Conservation (phyloP, 1,140 invertebrate species). For the Leptinotarsa lineolata region DNA sequence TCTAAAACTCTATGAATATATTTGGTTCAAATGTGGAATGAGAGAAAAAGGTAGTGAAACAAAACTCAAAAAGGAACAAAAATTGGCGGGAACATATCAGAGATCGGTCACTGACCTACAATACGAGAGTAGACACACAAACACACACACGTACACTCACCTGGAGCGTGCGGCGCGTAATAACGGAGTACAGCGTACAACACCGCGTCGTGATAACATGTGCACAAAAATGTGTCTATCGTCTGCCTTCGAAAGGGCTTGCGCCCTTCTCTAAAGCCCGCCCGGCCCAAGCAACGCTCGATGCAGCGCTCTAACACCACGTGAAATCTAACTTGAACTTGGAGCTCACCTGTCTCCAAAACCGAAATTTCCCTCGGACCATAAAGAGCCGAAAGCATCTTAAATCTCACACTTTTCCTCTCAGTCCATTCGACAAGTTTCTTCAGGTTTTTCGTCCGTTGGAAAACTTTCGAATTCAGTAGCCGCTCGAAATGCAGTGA, state of each 20-base stretch:
- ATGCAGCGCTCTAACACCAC: constrained; percentile 41
- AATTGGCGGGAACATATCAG: constrained; percentile 9
- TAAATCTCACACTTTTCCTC: constrained; percentile 13
- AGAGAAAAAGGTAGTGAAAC: neutral
- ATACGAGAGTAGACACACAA: constrained; percentile 30
- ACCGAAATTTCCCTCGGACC: constrained; percentile 17
- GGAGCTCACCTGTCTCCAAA: constrained; percentile 23
- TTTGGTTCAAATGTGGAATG: no score
- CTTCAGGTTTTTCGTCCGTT: neutral
- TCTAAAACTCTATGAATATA: no score
- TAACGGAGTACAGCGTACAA: constrained; percentile 30
- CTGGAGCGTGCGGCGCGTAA: constrained; percentile 39
- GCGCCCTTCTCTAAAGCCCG: constrained; percentile 37
- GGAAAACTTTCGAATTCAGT: constrained; percentile 1
- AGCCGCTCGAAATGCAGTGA: neutral
- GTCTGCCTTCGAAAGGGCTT: constrained; percentile 20
- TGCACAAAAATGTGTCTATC: constrained; percentile 42
- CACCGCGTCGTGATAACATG: constrained; percentile 42
- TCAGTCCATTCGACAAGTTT: neutral
- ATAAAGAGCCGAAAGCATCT: neutral
- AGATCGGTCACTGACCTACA: constrained; percentile 42
- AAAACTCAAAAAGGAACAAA: neutral
- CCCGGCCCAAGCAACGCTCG: constrained; percentile 43
- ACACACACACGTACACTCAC: constrained; percentile 41
- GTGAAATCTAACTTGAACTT: constrained; percentile 31